These are phyloP conservation scores for Ploceus nigricollis DNA, from an alignment of 2,113 vertebrate species.

Conservation along the genomic window DNA sequence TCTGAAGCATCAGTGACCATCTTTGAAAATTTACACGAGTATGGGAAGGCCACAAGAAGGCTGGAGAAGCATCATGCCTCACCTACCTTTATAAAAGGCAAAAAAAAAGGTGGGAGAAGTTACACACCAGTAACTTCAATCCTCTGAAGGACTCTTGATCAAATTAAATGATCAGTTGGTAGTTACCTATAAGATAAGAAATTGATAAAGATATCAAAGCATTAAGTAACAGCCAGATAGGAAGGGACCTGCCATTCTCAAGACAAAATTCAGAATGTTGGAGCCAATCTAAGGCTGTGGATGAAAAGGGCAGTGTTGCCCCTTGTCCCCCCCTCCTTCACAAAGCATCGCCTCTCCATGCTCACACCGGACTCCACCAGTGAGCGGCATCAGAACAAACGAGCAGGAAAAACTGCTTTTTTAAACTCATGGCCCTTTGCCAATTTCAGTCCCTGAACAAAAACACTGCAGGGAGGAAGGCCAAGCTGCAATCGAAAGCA, in stretches of 20 bases:
- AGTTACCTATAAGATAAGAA: constrained; percentile 66
- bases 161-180: constrained; percentile 58
- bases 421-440: not conserved
- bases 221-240: constrained; percentile 26
- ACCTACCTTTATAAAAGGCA: constrained; percentile 48
- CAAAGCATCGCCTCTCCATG: not conserved
- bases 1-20: constrained; percentile 9
- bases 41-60: not conserved
- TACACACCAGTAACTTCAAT: constrained; percentile 56
- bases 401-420: not conserved
- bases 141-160: constrained; percentile 53
- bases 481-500: not conserved
- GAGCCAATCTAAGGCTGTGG: not conserved
- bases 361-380: not conserved
- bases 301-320: not conserved
- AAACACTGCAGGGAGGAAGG: not conserved
- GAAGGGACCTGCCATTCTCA: not conserved
- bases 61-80: constrained; percentile 51
- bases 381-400: not conserved
- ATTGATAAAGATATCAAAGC: constrained; percentile 45
- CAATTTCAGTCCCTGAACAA: not conserved
- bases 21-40: not conserved
- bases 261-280: not conserved
- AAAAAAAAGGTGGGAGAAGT: constrained; percentile 39
- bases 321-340: not conserved